Evolutionary conservation across 2,113 vertebrate species (phyloP), one percentile per base, ranked within the genome.

Genomic region (Hydrochoerus hydrochaeris): DNA sequence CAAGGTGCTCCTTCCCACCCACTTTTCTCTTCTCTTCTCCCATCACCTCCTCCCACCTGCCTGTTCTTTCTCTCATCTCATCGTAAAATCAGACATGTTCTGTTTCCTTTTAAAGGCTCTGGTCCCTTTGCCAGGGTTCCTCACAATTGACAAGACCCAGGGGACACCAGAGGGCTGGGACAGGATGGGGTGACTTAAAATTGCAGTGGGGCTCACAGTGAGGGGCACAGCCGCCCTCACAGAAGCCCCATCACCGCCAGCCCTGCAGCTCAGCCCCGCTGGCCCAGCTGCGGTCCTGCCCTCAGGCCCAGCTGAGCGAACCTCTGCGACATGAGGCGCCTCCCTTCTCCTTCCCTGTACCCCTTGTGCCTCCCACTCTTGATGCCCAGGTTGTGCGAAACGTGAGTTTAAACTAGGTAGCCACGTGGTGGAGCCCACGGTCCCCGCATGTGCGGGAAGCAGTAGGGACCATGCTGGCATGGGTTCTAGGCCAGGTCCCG

Each of bases 281-380:
- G 92, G 78, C 77, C 83, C 35, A 22, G 24, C 26, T 35, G 52
- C 46, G 63, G 92, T 93, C 90, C 97, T 97, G 88, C 75, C 96
- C 80, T 69, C 3, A n/a, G 88, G 92, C 92, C 77, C 75, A 49
- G 83, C 46, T 35, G 52, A 65, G 63, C 22, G 52, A 54, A 85
- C 90, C 91, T 90, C 84, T 88, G 91, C 87, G 91, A 89, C 84
- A 52, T 2, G 0, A 26, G 54, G 77, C 69, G 7, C 69, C 85
- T 80, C 63, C 94, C 71, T 87, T 77, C 54, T 67, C 32, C 22
- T 91, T 94, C 92, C 82, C 35, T 71, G 80, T 65, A 63, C 57
- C 60, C 49, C 5, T 2, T 49, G 75, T 60, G 41, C 82, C 78
- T 94, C 77, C 71, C 24, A 38, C 58, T 78, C n/a, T 22, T 3